Conservation (phyloP, 2,888 invertebrate species). For the Philopedon plagiatum region DNA sequence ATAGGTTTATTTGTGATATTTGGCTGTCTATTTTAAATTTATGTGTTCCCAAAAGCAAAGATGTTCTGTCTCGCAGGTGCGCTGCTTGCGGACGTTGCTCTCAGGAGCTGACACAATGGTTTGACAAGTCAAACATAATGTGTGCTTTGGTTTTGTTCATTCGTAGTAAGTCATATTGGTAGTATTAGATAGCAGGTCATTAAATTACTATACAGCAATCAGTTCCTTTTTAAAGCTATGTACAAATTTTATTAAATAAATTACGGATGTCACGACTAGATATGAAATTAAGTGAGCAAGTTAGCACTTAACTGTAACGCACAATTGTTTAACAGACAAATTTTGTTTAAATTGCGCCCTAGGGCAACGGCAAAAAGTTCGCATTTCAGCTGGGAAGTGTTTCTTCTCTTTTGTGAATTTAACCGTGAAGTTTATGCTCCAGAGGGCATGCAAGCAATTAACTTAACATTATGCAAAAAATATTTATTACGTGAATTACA, state of each 20-base stretch:
- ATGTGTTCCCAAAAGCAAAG: conserved; percentile 7
- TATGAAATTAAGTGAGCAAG: conserved; percentile 31
- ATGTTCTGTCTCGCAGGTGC: neutral
- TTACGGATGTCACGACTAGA: conserved; percentile 6
- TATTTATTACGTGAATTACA: conserved; percentile 1
- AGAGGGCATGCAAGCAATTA: conserved; percentile 9
- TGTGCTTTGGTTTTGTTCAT: neutral
- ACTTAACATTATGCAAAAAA: conserved; percentile 5
- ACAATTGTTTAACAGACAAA: conserved; percentile 37
- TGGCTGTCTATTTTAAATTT: conserved; percentile 9
- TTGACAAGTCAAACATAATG: neutral
- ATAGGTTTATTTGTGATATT: conserved; percentile 14
- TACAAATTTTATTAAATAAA: neutral
- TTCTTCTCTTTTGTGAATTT: conserved; percentile 20
- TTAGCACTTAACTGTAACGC: conserved; percentile 21
- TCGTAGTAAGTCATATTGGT: too few species aligned
- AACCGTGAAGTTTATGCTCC: conserved; percentile 30
- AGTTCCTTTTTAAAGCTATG: neutral
- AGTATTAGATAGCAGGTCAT: too few species aligned
- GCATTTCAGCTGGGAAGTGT: conserved; percentile 25
- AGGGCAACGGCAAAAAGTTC: conserved; percentile 37
- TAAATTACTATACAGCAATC: neutral
- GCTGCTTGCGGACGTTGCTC: neutral
- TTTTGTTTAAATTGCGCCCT: conserved; percentile 36
- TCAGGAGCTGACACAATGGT: neutral